These are phyloP conservation scores for Clanis bilineata DNA, from an alignment of 2,888 invertebrate genomes.

Conservation along the genomic window DNA sequence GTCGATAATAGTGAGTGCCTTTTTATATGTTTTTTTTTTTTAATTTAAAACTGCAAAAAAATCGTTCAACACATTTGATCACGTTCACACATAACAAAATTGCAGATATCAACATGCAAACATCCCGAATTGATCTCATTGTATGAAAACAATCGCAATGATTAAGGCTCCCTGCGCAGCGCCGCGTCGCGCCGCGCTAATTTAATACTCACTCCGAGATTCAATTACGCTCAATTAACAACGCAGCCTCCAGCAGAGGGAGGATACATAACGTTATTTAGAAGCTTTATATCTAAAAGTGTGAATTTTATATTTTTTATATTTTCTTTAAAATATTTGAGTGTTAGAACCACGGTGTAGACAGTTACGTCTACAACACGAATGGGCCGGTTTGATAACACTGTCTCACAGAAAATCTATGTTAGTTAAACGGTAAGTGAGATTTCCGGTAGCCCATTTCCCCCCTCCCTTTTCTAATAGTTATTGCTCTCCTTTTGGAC, in stretches of 20 bases:
- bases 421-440: too few species aligned
- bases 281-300: neutral
- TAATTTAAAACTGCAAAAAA: too few species aligned
- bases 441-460: too few species aligned
- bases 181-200: constrained; percentile 49
- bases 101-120: neutral
- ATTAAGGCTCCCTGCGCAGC: constrained; percentile 50
- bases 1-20: too few species aligned
- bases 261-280: neutral
- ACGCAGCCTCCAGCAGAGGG: neutral
- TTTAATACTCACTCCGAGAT: constrained; percentile 68
- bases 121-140: neutral
- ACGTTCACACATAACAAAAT: neutral
- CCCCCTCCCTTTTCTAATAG: too few species aligned
- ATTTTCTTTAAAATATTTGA: neutral
- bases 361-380: too few species aligned
- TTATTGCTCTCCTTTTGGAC: too few species aligned
- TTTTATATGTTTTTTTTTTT: too few species aligned
- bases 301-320: neutral
- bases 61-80: neutral
- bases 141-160: constrained; percentile 56
- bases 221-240: constrained; percentile 74
- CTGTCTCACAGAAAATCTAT: too few species aligned
- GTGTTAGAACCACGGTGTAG: too few species aligned
- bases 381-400: too few species aligned